phyloP scores from a whole-genome alignment of 2,888 invertebrate genomes.

The Acanthopleura granulata region DNA sequence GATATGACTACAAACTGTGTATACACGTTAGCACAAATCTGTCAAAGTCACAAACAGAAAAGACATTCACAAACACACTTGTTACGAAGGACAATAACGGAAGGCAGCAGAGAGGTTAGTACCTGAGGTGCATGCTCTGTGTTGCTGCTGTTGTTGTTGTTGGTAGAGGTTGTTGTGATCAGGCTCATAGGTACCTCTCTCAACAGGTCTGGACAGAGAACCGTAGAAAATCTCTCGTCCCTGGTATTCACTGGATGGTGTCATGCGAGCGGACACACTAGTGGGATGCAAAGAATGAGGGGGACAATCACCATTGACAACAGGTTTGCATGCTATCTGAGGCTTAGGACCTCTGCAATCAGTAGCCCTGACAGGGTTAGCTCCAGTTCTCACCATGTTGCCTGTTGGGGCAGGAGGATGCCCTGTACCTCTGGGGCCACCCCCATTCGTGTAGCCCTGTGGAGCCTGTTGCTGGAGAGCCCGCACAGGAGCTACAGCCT shows the following conservation, averaged over 20 bases:
- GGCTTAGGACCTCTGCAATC: constrained; percentile 2
- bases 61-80: not conserved
- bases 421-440: not conserved
- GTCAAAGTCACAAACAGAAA: not conserved
- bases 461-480: constrained; percentile 1
- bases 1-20: too few species aligned
- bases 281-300: not conserved
- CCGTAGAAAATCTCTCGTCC: not conserved
- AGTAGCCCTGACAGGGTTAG: not conserved
- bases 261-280: constrained; percentile 12
- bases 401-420: constrained; percentile 13
- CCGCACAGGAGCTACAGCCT: not conserved
- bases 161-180: constrained; percentile 27
- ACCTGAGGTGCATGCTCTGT: constrained; percentile 12
- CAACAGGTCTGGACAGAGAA: constrained; percentile 26
- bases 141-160: constrained; percentile 4
- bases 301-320: not conserved
- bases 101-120: constrained; percentile 7
- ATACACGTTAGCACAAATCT: not conserved
- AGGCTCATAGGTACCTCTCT: constrained; percentile 35
- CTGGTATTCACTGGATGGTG: not conserved
- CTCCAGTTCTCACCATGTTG: not conserved
- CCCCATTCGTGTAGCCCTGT: constrained; percentile 15
- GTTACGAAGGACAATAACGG: not conserved
- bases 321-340: constrained; percentile 14